Percentiles rank a stretch among this genome's conserved stretches.
phyloP scores from a whole-genome alignment of 2,888 invertebrate species.

The Drosophila setosimentum region DNA sequence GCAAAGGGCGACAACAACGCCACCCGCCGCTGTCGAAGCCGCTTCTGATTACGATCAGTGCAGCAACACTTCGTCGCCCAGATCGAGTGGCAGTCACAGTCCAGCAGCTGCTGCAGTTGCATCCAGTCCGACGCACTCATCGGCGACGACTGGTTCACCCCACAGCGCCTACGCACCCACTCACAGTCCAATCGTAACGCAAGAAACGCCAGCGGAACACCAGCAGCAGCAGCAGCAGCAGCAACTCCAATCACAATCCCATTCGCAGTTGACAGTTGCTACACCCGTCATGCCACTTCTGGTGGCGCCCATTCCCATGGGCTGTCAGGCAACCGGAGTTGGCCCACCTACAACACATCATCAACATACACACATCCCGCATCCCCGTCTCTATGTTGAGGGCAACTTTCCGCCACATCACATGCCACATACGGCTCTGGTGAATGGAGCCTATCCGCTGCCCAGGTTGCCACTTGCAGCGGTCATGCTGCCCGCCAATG shows the following conservation, averaged over 20 bases:
- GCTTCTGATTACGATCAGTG: constrained; percentile 81
- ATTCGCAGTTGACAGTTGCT: constrained; percentile 22
- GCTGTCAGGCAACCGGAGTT: constrained; percentile 30
- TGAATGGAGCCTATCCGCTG: constrained; percentile 71
- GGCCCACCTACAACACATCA: constrained; percentile 49
- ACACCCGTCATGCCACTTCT: constrained; percentile 61
- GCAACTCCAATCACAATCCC: constrained; percentile 23
- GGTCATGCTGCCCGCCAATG: constrained; percentile 65
- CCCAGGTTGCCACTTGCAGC: constrained; percentile 75
- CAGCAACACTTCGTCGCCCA: constrained; percentile 75
- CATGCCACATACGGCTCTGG: constrained; percentile 67
- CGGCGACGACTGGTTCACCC: constrained; percentile 80
- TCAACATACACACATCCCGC: constrained; percentile 39
- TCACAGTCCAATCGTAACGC: constrained; percentile 67
- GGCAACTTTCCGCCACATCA: constrained; percentile 63
- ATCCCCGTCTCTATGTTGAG: constrained; percentile 62
- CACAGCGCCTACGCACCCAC: constrained; percentile 72
- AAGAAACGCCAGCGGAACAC: constrained; percentile 29
- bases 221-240: constrained; percentile 43
- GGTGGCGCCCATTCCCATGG: constrained; percentile 70
- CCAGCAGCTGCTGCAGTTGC: constrained; percentile 65
- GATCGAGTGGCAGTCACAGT: constrained; percentile 57
- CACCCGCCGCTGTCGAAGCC: constrained; percentile 43
- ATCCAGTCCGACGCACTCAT: constrained; percentile 74
- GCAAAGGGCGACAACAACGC: constrained; percentile 54